Evolutionary conservation across 1,140 invertebrate genomes (phyloP), one percentile per base, ranked within the genome.

Genomic region (Apis florea): DNA sequence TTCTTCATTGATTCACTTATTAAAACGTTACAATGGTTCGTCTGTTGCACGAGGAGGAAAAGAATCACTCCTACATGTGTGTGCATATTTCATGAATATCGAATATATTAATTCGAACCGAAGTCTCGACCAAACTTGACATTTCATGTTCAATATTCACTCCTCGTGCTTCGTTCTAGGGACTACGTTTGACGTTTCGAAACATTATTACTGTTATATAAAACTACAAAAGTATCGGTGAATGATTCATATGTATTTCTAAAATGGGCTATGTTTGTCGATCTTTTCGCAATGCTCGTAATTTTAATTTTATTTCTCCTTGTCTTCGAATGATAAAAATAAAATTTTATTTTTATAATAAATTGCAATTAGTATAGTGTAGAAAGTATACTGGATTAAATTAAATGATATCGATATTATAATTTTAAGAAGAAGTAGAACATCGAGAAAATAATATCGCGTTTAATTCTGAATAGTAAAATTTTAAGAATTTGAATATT

Each of bases 41-140:
- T 67, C 64, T 15, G 31, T 67, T 67, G 40, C 21, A 15, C 40
- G 64, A 47, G n/a, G 19, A 66, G 31, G 63, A 4, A 58, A 67
- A 47, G 40, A 67, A 67, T 21, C 64, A 67, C 21, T 13, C 40
- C 15, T 54, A 54, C 2, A n/a, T 15, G 40, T 13, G 12, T 21
- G 40, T 67, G 64, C 40, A 1, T 21, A 19, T 67, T 47, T 47
- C 64, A 67, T 9, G 31, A 49, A 67, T 47, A 67, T 67, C 0
- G 64, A 67, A 67, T 67, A 9, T 49, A 67, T 47, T 67, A 67
- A 67, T 67, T 47, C 40, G 64, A 67, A 40, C n/a, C 31, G 40
- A 21, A 49, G 40, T 13, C 31, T 47, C 64, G 2, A 15, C 40
- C 31, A n/a, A 67, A 47, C 64, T 21, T n/a, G 40, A 67, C n/a